Evolutionary conservation across 2,797 vertebrate genomes (phyloP).

Genomic region (Epinephelus malabaricus): DNA sequence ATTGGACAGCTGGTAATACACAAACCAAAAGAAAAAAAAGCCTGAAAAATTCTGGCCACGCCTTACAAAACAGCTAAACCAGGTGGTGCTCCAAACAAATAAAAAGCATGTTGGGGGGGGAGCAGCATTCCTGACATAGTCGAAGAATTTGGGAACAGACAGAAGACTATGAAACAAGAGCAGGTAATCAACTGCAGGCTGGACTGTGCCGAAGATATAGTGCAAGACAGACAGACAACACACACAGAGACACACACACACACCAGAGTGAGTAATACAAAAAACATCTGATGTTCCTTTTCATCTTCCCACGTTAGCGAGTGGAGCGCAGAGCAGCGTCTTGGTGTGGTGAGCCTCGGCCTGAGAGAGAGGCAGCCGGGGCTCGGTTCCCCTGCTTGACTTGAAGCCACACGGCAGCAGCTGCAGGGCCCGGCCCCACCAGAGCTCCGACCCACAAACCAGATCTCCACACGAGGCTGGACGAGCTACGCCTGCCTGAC

Average conservation of each 20-base stretch:
- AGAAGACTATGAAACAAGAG: constrained; percentile 54
- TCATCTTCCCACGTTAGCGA: constrained; percentile 76
- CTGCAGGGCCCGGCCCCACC: constrained; percentile 76
- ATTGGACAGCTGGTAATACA: constrained; percentile 50
- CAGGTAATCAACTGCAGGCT: constrained; percentile 69
- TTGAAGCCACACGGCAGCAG: constrained; percentile 78
- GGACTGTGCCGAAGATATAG: constrained; percentile 45
- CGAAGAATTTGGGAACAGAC: constrained; percentile 59
- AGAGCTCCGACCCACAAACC: constrained; percentile 73
- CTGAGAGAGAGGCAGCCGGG: constrained; percentile 63
- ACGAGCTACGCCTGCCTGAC: constrained; percentile 65
- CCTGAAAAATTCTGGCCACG: constrained; percentile 49
- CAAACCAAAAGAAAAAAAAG: constrained; percentile 36
- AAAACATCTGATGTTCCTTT: constrained; percentile 76
- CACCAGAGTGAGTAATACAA: constrained; percentile 70
- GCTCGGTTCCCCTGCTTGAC: constrained; percentile 66
- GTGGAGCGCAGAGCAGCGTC: constrained; percentile 56
- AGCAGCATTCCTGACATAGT: constrained; percentile 73
- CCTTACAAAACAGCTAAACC: constrained; percentile 72
- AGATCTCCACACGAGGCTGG: constrained; percentile 66
- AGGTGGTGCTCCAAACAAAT: constrained; percentile 78
- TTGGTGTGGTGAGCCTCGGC: constrained; percentile 76
- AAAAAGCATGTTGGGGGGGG: constrained; percentile 55
- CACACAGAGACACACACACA: constrained; percentile 26
- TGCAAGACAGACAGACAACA: constrained; percentile 42